phyloP scores from a whole-genome alignment of 2,113 vertebrate species.

The Labeo rohita region DNA sequence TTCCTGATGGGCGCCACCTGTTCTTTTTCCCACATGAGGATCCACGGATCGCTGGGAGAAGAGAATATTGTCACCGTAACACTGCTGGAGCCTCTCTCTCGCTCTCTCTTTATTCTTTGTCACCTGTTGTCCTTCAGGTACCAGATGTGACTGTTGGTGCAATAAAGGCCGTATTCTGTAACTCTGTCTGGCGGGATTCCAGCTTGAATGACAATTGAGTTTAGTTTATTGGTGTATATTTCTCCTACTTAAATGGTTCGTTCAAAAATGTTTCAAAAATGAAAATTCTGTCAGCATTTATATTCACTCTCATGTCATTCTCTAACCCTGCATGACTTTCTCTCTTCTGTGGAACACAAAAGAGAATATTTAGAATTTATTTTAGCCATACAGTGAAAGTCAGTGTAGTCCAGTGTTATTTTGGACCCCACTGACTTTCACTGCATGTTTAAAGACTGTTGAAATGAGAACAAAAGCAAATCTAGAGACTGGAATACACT shows the following conservation, averaged over 20 bases:
- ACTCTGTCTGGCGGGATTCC: constrained; percentile 44
- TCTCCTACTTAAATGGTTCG: background rate
- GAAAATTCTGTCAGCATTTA: background rate
- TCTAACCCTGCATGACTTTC: background rate
- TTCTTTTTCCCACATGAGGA: constrained; percentile 63
- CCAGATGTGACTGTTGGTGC: constrained; percentile 69
- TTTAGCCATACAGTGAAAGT: background rate
- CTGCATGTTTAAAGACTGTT: background rate
- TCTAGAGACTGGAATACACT: background rate
- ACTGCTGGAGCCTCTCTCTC: constrained; percentile 48
- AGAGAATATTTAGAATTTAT: background rate
- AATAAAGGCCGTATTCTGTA: constrained; percentile 61
- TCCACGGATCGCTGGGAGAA: constrained; percentile 60
- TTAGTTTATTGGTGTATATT: background rate
- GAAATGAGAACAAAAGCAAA: background rate
- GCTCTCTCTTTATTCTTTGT: constrained; percentile 42
- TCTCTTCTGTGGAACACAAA: background rate
- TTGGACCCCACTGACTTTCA: background rate
- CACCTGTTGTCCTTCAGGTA: constrained; percentile 63
- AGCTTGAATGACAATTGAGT: background rate
- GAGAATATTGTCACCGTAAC: constrained; percentile 65
- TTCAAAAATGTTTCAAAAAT: background rate
- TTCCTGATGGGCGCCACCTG: constrained; percentile 78
- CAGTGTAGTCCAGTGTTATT: too few species aligned
- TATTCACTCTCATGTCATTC: background rate